Base-by-base conservation (phyloP, 2,113 vertebrate species). In the Hirundichthys speculiger region DNA sequence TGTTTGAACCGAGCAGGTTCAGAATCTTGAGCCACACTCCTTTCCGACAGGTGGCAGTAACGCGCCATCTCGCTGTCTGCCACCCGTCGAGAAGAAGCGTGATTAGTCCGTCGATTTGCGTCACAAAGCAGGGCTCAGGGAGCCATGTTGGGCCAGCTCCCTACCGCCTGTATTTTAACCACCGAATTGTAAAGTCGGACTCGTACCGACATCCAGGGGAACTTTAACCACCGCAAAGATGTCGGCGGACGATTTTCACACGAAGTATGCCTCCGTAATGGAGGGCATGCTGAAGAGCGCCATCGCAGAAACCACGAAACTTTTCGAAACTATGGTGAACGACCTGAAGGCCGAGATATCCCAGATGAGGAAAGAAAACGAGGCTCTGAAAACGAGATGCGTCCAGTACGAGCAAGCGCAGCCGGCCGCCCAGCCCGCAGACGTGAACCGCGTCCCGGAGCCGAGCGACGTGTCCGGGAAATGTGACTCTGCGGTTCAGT, bases 241-340 rank as follows among this genome's bases (percentile, higher is more conserved):
- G 90, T 87, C 87, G 1, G 51, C 70, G 40, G 84, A 63, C 5
- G 86, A 87, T 18, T 89, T 91, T 25, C 85, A 89, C 59, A 60
- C 55, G 1, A 89, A 88, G 47, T 91, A 89, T 50, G 51, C 89
- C 14, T 80, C 83, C 1, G 74, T 90, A 0, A 92, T 93, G 90
- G 89, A 91, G 61, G 73, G 50, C 11, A 78, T 91, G 58, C 60
- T 93, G 1, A 86, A 84, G 52, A 76, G 70, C 4, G 87, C 90
- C 0, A 68, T 92, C 2, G 79, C 79, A 0, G 92, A 93, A 66
- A 90, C 91, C 4, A 90, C 82, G 1, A 88, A 89, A 88, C 88
- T 92, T 85, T 92, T 90, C 55, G 84, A 92, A 73, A 85, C 73
- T 69, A 82, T 90, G 75, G 84, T 92, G 0, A 73, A 86, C 15